Evolutionary conservation across 2,113 vertebrate species (phyloP), one percentile per base, ranked within the genome.

Genomic region (Heteronetta atricapilla): DNA sequence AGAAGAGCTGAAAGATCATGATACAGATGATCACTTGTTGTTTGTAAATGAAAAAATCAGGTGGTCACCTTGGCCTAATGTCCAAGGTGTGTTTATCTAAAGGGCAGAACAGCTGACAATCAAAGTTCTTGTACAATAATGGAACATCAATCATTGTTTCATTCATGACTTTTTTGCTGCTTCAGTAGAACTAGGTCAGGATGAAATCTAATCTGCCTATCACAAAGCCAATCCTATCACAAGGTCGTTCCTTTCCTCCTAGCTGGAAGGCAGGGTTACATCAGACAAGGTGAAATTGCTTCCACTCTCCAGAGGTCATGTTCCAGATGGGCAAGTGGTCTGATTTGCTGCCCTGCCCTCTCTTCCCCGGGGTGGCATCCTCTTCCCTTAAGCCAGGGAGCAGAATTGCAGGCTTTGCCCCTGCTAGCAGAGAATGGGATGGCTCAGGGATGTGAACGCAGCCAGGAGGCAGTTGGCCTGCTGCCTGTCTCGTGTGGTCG

Each of bases 171-270:
- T 23, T 26, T 42, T 44, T 18, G 29, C 40, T 67, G 40, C n/a
- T 33, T 36, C 34, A 25, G 52, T 22, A 59, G 68, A 73, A 83
- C 59, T 28, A 8, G 74, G 76, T 48, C 82, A 74, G 63, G n/a
- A 22, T 80, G 84, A 94, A 86, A 95, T 53, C 40, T 72, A 55
- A 89, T 83, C 75, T 88, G 58, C 88, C 36, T 25, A 72, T 94
- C 72, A 77, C 55, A 76, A 83, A 84, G 70, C 70, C 75, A 77
- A 14, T 75, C 55, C 59, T 78, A 59, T 81, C 55, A 25, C 56
- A 69, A 79, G 56, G 73, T 67, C 34, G 6, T 34, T 82, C 70
- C 72, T 93, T 90, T 78, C 67, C 82, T 75, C 68, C 23, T 34
- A 55, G 38, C 72, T 86, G 38, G 56, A 63, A 89, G 77, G 85